These are phyloP conservation scores for Brachypteracias leptosomus DNA, from an alignment of 2,113 vertebrate genomes.

Conservation along the genomic window DNA sequence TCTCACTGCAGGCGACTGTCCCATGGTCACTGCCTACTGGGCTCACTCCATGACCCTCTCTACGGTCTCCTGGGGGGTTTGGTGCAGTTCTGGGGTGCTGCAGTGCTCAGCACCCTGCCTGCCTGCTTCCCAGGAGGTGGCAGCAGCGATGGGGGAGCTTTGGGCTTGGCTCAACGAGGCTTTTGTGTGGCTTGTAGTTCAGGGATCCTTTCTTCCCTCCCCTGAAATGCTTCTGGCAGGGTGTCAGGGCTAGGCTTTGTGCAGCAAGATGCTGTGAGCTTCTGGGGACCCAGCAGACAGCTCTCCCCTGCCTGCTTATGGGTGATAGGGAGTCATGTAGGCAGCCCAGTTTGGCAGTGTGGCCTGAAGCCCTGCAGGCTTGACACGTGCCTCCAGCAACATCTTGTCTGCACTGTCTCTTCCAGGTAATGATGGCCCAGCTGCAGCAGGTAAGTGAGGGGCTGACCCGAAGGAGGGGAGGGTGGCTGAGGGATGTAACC, in stretches of 20 bases:
- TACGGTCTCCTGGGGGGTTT: fast-evolving
- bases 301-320: background rate
- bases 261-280: background rate
- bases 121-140: background rate
- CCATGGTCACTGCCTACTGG: fast-evolving
- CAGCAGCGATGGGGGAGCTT: fast-evolving
- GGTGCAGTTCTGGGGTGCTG: background rate
- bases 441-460: background rate
- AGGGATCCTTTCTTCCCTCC: background rate
- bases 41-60: background rate
- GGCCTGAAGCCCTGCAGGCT: background rate
- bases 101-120: background rate
- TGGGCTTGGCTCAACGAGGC: fast-evolving
- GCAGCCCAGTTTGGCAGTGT: background rate
- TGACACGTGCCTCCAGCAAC: background rate
- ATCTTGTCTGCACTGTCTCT: background rate
- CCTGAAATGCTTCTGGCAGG: background rate
- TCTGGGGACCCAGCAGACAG: background rate
- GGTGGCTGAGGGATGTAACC: fast-evolving
- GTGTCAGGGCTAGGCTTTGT: background rate
- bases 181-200: background rate
- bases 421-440: background rate
- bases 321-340: background rate
- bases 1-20: background rate
- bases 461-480: background rate